Conservation (phyloP, 2,888 invertebrate genomes). For the Folsomia candida region DNA sequence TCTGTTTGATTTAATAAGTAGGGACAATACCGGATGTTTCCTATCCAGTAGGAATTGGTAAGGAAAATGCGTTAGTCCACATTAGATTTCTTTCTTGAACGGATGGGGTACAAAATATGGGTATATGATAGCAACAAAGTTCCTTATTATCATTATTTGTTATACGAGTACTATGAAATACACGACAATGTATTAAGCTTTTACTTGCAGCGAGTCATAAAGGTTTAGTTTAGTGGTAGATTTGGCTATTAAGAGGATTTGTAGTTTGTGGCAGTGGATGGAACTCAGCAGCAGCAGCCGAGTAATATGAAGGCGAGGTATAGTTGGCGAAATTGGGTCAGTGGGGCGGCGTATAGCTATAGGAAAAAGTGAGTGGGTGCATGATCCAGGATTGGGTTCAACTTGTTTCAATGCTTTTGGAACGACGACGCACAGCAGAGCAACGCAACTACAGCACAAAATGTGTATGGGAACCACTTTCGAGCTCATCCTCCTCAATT, state of each 20-base stretch:
- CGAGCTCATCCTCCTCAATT: conserved; percentile 34
- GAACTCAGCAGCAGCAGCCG: not conserved
- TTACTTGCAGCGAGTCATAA: too few species aligned
- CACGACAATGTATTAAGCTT: not conserved
- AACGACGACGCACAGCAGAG: conserved; percentile 9
- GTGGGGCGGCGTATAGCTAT: conserved; percentile 49
- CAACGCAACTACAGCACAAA: too few species aligned
- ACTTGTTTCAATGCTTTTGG: not conserved
- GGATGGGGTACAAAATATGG: not conserved
- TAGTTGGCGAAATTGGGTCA: conserved; percentile 47
- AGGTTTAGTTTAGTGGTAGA: not conserved
- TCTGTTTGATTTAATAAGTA: not conserved
- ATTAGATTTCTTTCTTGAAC: too few species aligned
- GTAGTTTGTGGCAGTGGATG: not conserved
- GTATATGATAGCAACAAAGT: not conserved
- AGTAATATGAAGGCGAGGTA: not conserved
- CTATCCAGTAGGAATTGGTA: not conserved
- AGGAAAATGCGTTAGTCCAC: not conserved
- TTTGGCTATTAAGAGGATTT: not conserved
- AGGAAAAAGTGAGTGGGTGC: conserved; percentile 33
- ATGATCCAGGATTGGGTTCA: conserved; percentile 17
- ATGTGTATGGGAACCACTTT: conserved; percentile 42
- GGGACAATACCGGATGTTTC: not conserved
- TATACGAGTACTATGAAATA: not conserved
- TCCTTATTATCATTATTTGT: not conserved